Percentiles rank a stretch among this genome's conserved stretches.
Conservation (phyloP, 2,797 vertebrate species). For the Mus spretus region DNA sequence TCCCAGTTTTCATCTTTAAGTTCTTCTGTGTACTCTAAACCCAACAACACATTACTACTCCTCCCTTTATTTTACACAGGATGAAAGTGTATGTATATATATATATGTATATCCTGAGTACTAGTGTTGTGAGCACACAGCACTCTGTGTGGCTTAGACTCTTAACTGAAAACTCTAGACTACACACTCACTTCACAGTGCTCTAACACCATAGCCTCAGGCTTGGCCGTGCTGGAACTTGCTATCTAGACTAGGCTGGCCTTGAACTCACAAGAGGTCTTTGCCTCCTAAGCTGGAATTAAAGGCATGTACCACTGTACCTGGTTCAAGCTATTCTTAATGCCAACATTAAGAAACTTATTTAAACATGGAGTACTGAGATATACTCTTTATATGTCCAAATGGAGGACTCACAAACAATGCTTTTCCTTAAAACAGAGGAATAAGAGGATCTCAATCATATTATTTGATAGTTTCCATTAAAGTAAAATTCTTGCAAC, state of each 20-base stretch:
- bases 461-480: constrained; percentile 45
- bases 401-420: not conserved
- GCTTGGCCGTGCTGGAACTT: not conserved
- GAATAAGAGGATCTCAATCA: not conserved
- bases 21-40: constrained; percentile 4
- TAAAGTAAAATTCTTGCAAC: constrained; percentile 66
- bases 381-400: not conserved
- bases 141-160: not conserved
- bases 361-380: not conserved
- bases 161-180: not conserved
- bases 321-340: not conserved
- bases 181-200: not conserved
- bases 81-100: not conserved
- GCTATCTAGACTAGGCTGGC: not conserved
- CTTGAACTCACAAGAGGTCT: not conserved
- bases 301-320: not conserved
- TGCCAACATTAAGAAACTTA: not conserved
- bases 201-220: not conserved
- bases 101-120: too few relatives aligned
- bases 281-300: not conserved
- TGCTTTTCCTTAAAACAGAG: constrained; percentile 45
- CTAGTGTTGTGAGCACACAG: too few relatives aligned
- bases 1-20: constrained; percentile 41
- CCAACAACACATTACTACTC: not conserved
- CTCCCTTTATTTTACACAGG: not conserved